Base-by-base conservation (phyloP, 2,888 invertebrate species). In the Pristionchus maxplancki region DNA sequence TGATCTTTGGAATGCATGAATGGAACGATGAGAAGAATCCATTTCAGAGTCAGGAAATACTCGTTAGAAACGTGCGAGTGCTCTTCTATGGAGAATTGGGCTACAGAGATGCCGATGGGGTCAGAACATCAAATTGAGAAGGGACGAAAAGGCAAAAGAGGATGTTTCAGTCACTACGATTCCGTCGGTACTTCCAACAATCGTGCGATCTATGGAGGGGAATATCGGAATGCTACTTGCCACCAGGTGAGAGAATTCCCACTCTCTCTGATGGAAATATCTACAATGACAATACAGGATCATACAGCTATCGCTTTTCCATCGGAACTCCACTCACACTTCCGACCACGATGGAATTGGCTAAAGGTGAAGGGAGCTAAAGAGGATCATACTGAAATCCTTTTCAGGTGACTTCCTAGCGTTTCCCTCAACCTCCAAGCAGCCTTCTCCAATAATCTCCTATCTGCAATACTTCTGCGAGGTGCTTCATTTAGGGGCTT, bases 21-120 rank as follows among this genome's bases (percentile, higher is more conserved):
- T 28, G 17, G 15, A 78, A 34, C 28, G 17, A 83, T 34, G 37
- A 37, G 24, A 74, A 40, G 71, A 37, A 74, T 20, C 20, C 24
- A 78, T 78, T 87, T 20, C 74, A 87, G 87, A 37, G 37, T 34
- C 87, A 62, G 40, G 88, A 88, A 37, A 88, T 88, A 28, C 81
- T 88, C 28, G 88, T 88, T 20, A 34, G 88, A 34, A 88, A 88
- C 62, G 62, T 88, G 11, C 31, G 88, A 15, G 81, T 88, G 44
- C 34, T 40, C 34, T 88, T 88, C 88, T 88, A 88, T 81, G 88
- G 88, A 58, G 78, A 88, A 17, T 5, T 58, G 13, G 62, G 48
- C 37, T 88, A 88, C 37, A 37, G 81, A 28, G 88, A 81, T 34
- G 31, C 58, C 1, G 81, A 88, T 88, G 78, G 62, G 81, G 88